These are phyloP conservation scores for Microtus montanus DNA, from an alignment of 2,113 vertebrate genomes.

Conservation along the genomic window DNA sequence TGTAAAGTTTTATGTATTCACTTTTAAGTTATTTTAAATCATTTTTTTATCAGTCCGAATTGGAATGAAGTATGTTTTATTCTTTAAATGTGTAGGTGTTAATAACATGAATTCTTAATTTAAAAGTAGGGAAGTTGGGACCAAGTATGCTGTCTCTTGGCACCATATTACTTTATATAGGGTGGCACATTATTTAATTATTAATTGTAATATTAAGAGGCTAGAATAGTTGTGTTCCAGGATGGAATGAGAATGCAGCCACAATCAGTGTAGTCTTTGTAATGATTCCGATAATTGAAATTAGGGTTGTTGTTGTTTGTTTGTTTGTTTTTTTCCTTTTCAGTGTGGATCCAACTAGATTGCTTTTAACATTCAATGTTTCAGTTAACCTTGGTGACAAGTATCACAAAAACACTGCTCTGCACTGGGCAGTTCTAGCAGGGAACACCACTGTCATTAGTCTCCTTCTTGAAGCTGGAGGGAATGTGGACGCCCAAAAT, in stretches of 20 bases:
- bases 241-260: slow-evolving; percentile 51
- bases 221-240: slow-evolving; percentile 54
- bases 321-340: slow-evolving; percentile 81
- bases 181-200: not conserved
- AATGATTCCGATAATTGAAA: slow-evolving; percentile 78
- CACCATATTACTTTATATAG: not conserved
- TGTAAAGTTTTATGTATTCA: slow-evolving; percentile 19
- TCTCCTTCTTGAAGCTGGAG: slow-evolving; percentile 96
- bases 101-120: not conserved
- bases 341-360: slow-evolving; percentile 97
- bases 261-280: slow-evolving; percentile 68
- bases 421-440: slow-evolving; percentile 99
- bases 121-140: slow-evolving; percentile 34
- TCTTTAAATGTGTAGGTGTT: slow-evolving; percentile 40
- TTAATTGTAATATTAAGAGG: not conserved
- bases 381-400: slow-evolving; percentile 99
- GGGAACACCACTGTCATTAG: slow-evolving; percentile 99
- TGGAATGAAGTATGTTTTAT: slow-evolving; percentile 40
- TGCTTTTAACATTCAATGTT: slow-evolving; percentile 98
- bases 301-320: slow-evolving; percentile 79
- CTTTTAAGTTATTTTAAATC: slow-evolving; percentile 33
- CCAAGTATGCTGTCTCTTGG: not conserved
- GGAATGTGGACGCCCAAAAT: slow-evolving; percentile 98
- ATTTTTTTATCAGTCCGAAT: slow-evolving; percentile 52
- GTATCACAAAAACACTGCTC: slow-evolving; percentile 98